Base-by-base conservation (phyloP, 2,113 vertebrate species). In the Lamprologus lemairii region DNA sequence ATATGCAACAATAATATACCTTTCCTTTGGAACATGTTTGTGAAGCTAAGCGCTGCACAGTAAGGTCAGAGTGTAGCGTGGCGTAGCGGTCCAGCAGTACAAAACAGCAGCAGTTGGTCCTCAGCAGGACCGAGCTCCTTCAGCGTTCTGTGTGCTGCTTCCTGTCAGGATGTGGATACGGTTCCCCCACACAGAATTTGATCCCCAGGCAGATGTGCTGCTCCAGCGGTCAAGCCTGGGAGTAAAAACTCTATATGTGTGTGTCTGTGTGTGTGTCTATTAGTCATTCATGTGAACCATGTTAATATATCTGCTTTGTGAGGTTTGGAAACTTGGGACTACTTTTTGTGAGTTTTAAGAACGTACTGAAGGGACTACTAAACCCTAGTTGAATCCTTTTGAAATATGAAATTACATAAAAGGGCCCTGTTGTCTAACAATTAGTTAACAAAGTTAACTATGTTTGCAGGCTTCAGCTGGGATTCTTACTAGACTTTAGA, bases 121-220 rank as follows among this genome's bases (percentile, higher is more conserved):
- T 88, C 75, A 4, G 86, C 92, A 91, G 89, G 86, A 86, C 88
- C 58, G 17, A 82, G 79, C 88, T 90, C 87, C 82, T 95, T 90
- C 93, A 92, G 55, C 84, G 87, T 80, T 88, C 92, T 93, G 95
- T 94, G 91, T 73, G 86, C 95, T 91, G 93, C 95, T 96, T 96
- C 95, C 96, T 95, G 94, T 94, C 94, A 95, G 96, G 95, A 96
- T 92, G 93, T 95, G 94, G 96, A 97, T 97, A 95, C 91, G 79
- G 86, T 96, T 97, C 92, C 94, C 96, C 82, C 91, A 96, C 96
- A 96, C 96, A 96, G 94, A 97, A 95, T 95, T 87, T 93, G 93
- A 84, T 84, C 94, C 87, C 82, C 82, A 82, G 92, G 96, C 96
- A 96, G 94, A 95, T 95, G 95, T 96, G 91, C 90, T 88, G 95